Percentiles rank a stretch among this genome's conserved stretches.
These are phyloP conservation scores for Pandemis cinnamomeana DNA, from an alignment of 2,888 invertebrate genomes.

Conservation along the genomic window DNA sequence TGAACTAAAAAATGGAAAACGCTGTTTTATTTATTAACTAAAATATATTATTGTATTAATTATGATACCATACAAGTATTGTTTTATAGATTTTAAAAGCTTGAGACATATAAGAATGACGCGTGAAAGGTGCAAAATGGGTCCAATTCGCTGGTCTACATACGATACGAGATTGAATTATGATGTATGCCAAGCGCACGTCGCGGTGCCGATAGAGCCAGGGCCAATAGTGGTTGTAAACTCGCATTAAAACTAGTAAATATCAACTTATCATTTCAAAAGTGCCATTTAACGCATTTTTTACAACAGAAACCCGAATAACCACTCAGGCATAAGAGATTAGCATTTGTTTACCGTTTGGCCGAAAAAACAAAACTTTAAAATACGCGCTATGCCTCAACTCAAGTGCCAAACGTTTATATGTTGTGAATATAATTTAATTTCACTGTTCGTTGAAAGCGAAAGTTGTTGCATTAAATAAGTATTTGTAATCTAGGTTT, in stretches of 20 bases:
- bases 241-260: conserved; percentile 35
- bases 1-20: conserved; percentile 60
- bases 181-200: not conserved
- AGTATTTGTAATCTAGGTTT: conserved; percentile 50
- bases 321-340: conserved; percentile 15
- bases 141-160: conserved; percentile 53
- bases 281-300: conserved; percentile 55
- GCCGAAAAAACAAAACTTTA: conserved; percentile 2
- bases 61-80: conserved; percentile 78
- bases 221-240: conserved; percentile 53
- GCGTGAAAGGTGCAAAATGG: conserved; percentile 60
- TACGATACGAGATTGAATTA: conserved; percentile 1
- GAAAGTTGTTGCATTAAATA: conserved; percentile 65
- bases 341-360: conserved; percentile 40
- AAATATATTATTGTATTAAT: conserved; percentile 49
- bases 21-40: conserved; percentile 55
- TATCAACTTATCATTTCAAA: conserved; percentile 23
- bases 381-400: not conserved
- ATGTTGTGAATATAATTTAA: conserved; percentile 63
- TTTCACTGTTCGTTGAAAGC: conserved; percentile 68
- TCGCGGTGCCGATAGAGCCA: conserved; percentile 52
- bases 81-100: conserved; percentile 61
- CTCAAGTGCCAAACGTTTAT: conserved; percentile 67
- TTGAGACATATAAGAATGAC: conserved; percentile 62
- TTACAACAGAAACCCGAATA: conserved; percentile 54